Evolutionary conservation across 2,113 vertebrate species (phyloP).

Genomic region (Poecilia latipinna): DNA sequence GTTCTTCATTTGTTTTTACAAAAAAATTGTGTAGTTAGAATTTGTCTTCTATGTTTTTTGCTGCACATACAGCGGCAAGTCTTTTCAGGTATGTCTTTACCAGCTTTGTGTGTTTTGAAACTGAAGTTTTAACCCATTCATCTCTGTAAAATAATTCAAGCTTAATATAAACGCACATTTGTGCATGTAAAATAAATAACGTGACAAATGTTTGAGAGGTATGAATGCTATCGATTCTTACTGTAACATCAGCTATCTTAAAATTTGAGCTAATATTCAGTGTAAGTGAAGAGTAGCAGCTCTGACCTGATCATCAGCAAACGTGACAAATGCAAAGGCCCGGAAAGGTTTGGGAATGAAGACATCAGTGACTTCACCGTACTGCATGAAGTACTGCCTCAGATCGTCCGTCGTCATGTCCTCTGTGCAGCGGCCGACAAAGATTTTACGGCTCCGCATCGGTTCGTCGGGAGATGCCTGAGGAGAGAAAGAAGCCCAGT

Average conservation of each 20-base stretch:
- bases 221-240: neutral
- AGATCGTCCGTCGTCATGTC: slow-evolving; percentile 96
- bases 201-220: neutral
- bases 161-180: too few species aligned
- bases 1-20: too few species aligned
- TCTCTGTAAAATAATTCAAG: too few species aligned
- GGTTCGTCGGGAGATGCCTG: slow-evolving; percentile 95
- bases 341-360: slow-evolving; percentile 99
- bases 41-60: too few species aligned
- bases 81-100: too few species aligned
- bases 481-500: slow-evolving; percentile 11
- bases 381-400: slow-evolving; percentile 97
- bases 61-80: too few species aligned
- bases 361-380: slow-evolving; percentile 97
- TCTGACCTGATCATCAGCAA: slow-evolving; percentile 97
- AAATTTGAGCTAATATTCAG: neutral
- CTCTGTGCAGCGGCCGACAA: slow-evolving; percentile 97
- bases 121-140: too few species aligned
- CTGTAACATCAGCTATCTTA: neutral
- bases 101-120: too few species aligned
- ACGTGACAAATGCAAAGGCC: slow-evolving; percentile 97
- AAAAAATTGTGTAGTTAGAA: too few species aligned
- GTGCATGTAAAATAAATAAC: neutral
- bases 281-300: neutral
- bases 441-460: slow-evolving; percentile 95